These are phyloP conservation scores for Anguilla pacifica DNA, from an alignment of 2,797 vertebrate species.

Conservation along the genomic window DNA sequence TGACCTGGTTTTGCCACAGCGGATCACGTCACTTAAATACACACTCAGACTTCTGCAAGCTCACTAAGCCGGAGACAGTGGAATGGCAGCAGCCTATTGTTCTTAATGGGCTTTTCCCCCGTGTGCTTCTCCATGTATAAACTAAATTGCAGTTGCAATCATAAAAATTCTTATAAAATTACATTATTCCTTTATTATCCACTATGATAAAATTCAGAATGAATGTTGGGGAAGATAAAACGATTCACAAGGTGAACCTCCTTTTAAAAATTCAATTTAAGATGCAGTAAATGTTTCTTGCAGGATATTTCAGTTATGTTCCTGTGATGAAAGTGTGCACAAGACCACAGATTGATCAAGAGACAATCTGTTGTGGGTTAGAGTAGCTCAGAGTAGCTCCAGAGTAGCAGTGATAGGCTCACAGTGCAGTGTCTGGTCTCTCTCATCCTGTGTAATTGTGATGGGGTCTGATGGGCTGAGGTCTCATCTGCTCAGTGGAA, in stretches of 20 bases:
- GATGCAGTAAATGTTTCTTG: background rate
- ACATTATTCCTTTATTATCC: background rate
- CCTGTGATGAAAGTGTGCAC: background rate
- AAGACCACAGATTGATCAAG: background rate
- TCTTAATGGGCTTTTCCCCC: background rate
- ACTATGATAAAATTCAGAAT: background rate
- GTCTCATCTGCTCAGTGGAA: background rate
- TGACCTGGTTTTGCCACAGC: constrained; percentile 28
- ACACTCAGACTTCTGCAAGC: background rate
- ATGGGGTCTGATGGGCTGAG: background rate
- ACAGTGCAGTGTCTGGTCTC: background rate
- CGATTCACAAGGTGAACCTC: background rate
- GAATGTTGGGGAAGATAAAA: background rate
- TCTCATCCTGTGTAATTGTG: background rate
- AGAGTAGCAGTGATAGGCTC: background rate
- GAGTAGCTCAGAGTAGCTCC: background rate
- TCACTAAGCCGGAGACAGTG: background rate
- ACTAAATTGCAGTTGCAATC: background rate
- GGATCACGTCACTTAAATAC: constrained; percentile 3
- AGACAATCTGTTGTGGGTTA: background rate
- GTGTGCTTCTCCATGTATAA: background rate
- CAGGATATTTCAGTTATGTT: background rate
- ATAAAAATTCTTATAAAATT: background rate
- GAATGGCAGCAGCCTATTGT: background rate
- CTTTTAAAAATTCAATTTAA: background rate